A percentile compares a stretch with the other conserved stretches of the same genome.
phyloP scores from a whole-genome alignment of 2,113 vertebrate species.

The Seriola aureovittata region DNA sequence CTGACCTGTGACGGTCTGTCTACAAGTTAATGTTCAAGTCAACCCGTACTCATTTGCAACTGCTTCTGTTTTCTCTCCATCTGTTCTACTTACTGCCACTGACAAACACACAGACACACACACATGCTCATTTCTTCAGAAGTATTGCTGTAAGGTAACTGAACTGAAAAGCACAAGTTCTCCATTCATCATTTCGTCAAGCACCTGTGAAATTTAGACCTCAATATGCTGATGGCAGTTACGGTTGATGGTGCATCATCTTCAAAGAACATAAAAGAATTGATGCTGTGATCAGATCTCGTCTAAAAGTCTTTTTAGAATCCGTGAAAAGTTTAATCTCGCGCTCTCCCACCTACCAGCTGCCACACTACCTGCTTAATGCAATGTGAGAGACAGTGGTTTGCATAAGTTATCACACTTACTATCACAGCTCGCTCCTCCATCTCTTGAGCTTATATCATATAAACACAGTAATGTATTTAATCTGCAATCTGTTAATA shows the following conservation, averaged over 20 bases:
- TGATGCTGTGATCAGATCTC: conserved; percentile 38
- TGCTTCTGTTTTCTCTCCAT: conserved; percentile 71
- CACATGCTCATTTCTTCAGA: conserved; percentile 8
- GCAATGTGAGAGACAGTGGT: conserved; percentile 25
- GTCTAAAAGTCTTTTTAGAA: conserved; percentile 58
- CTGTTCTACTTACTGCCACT: conserved; percentile 44
- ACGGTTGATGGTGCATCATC: conserved; percentile 5
- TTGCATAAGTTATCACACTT: conserved; percentile 24
- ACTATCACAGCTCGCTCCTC: conserved; percentile 5
- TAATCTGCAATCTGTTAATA: conserved; percentile 34
- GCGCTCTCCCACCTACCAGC: conserved; percentile 68
- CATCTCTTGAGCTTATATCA: conserved; percentile 7
- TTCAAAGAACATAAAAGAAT: conserved; percentile 48
- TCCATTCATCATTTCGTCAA: conserved; percentile 41
- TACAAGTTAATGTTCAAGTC: conserved; percentile 66
- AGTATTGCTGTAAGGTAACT: conserved; percentile 29
- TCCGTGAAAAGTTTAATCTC: conserved; percentile 61
- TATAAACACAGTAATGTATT: conserved; percentile 25
- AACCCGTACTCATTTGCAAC: conserved; percentile 57
- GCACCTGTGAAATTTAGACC: conserved; percentile 37
- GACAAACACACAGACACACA: conserved; percentile 18
- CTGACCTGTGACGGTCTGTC: conserved; percentile 59
- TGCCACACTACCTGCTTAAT: conserved; percentile 44
- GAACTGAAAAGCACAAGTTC: conserved; percentile 24
- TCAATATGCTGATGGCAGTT: conserved; percentile 30